Evolutionary conservation across 2,113 vertebrate species (phyloP), one percentile per base, ranked within the genome.

Genomic region (Gymnobelideus leadbeateri): DNA sequence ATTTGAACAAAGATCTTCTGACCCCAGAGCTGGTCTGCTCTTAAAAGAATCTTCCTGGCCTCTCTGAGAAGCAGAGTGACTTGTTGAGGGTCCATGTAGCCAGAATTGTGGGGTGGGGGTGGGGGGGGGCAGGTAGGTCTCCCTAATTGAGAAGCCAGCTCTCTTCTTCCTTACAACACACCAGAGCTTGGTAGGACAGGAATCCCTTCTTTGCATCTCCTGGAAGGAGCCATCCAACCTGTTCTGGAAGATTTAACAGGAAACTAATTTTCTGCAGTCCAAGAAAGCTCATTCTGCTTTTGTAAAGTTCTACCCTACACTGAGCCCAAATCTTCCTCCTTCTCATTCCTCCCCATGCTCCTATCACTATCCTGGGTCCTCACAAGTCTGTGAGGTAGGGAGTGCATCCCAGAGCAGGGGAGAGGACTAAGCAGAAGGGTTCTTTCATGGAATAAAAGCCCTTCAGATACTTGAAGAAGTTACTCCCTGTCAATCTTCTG

Each of bases 371-470:
- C 37, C 14, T 6, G 31, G 14, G 37, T 14, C 14, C 37, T 77
- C 37, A 77, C 31, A n/a, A 19, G 61, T 10, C 61, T 77, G 61
- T 5, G 14, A 77, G 37, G 14, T 77, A 77, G 61, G 14, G 37
- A n/a, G 4, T 77, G 16, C 37, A n/a, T 77, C 61, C 5, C 14
- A n/a, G 61, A 77, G 37, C n/a, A 77, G 14, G 31, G 31, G 12
- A 77, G 14, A n/a, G 31, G 37, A 5, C 37, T 12, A n/a, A n/a
- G 3, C 12, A 7, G 37, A 0, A 7, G 12, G 37, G 3, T 3
- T 10, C 31, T 68, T 68, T 11, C 57, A 3, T 11, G 9, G 57
- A 28, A 61, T 61, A 10, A 61, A 61, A 61, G 31, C 31, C 61
- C 61, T 68, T 68, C 61, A 68, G 14, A 16, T 77, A 21, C 12